Conservation (phyloP, 2,113 vertebrate genomes). For the Plestiodon gilberti region DNA sequence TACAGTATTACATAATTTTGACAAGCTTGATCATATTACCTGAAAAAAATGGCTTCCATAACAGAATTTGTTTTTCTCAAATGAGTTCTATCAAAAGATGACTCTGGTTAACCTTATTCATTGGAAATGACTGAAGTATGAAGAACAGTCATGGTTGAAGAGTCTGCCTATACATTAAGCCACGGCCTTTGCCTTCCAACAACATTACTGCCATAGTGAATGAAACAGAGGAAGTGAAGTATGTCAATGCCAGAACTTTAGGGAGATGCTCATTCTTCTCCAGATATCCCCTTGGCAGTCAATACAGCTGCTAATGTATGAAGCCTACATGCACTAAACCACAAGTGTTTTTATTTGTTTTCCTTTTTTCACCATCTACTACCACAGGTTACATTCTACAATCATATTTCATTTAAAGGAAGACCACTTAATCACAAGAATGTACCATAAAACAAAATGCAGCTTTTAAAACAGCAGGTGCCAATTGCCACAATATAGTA, state of each 20-base stretch:
- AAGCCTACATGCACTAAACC: conserved; percentile 4
- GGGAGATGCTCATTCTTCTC: neutral
- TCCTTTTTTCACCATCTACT: neutral
- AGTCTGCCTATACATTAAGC: neutral
- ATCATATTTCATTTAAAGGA: neutral
- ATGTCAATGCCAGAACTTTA: neutral
- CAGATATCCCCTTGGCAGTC: neutral
- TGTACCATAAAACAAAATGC: neutral
- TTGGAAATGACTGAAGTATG: neutral
- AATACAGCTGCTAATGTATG: neutral
- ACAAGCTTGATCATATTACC: neutral
- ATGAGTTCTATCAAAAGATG: neutral
- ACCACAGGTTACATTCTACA: neutral
- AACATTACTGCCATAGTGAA: neutral
- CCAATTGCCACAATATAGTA: neutral
- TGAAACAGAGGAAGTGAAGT: neutral
- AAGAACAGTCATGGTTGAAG: neutral
- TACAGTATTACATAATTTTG: neutral
- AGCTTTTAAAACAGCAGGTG: neutral
- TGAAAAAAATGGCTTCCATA: neutral
- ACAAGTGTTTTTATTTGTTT: neutral
- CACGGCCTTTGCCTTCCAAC: neutral
- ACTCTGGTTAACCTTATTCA: neutral
- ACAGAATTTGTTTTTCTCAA: neutral
- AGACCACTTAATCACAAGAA: neutral